Conservation (phyloP, 1,140 invertebrate species). For the Galendromus occidentalis region DNA sequence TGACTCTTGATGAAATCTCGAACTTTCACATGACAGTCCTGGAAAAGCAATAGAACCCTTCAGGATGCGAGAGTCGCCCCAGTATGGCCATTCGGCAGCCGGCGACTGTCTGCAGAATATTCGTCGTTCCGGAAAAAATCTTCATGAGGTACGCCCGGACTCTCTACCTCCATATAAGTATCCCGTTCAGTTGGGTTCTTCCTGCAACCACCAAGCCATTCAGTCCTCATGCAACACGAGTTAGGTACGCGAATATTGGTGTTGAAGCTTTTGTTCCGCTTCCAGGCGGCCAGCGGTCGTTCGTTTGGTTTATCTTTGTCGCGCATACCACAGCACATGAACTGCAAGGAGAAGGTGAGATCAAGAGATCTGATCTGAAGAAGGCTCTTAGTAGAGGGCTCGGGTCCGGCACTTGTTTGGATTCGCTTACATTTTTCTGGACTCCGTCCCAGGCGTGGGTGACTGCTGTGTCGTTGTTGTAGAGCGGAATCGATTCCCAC, state of each 20-base stretch:
- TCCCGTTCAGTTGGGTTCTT: constrained; percentile 16
- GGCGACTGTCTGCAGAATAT: too few relatives aligned
- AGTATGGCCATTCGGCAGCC: too few relatives aligned
- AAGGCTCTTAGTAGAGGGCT: constrained; percentile 18
- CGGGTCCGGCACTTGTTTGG: too few relatives aligned
- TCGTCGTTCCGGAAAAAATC: too few relatives aligned
- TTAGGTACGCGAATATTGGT: constrained; percentile 41
- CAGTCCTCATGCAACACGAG: constrained; percentile 41
- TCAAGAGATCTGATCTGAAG: constrained; percentile 11
- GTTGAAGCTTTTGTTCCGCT: constrained; percentile 30
- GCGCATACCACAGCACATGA: constrained; percentile 61
- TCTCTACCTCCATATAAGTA: constrained; percentile 19
- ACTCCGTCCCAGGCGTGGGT: constrained; percentile 54
- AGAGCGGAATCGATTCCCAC: constrained; percentile 40
- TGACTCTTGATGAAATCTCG: neutral
- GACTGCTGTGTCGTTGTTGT: constrained; percentile 31
- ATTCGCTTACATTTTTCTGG: constrained; percentile 1
- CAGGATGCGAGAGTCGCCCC: too few relatives aligned
- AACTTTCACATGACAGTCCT: neutral
- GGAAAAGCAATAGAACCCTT: neutral
- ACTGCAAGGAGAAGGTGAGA: constrained; percentile 29
- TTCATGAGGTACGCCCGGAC: too few relatives aligned
- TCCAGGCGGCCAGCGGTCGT: constrained; percentile 43
- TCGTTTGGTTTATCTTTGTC: constrained; percentile 24
- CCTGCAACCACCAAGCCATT: constrained; percentile 9